Evolutionary conservation across 2,113 vertebrate genomes (phyloP), one percentile per base, ranked within the genome.

Genomic region (Edolisoma coerulescens): DNA sequence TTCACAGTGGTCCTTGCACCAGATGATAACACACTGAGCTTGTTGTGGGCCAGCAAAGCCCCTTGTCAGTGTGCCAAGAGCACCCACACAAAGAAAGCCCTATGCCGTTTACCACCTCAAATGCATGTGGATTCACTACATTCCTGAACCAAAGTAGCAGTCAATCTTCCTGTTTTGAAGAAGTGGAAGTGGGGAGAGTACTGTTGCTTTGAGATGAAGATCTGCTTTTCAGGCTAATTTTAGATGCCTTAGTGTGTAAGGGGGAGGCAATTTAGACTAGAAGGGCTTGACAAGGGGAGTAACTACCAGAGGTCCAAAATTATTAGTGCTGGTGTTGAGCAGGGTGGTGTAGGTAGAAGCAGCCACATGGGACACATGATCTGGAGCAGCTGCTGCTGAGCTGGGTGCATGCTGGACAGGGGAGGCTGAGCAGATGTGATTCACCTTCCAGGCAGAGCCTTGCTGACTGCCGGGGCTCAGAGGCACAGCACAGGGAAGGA

Each of bases 11-110:
- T 81, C 20, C 28, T 84, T 92, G 37, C 7, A 11, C 23, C 1
- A 3, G 16, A 12, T 41, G 32, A 16, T 53, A 26, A 2, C 0
- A 0, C 9, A 11, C 19, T 27, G 69, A 63, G 47, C 30, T 49
- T 78, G 11, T 63, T 85, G 39, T 49, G 30, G 18, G 39, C 77
- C 26, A 70, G 37, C 42, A 77, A 90, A 89, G 23, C 28, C 26
- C n/a, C 11, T 47, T 1, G 3, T 77, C 32, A 26, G 32, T 8
- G 0, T 54, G 32, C 20, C 21, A 81, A 50, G 53, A 81, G n/a
- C 28, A 44, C 27, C 30, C 14, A 70, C 47, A 16, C 64, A 60
- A 84, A 91, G 60, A 81, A 74, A 32, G 3, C 28, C 53, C 6
- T 45, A 0, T 52, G 50, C 11, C 27, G 68, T 77, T 91, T 85